Percentiles rank a stretch among this genome's conserved stretches.
These are phyloP conservation scores for Volucella inflata DNA, from an alignment of 2,888 invertebrate genomes.

Conservation along the genomic window DNA sequence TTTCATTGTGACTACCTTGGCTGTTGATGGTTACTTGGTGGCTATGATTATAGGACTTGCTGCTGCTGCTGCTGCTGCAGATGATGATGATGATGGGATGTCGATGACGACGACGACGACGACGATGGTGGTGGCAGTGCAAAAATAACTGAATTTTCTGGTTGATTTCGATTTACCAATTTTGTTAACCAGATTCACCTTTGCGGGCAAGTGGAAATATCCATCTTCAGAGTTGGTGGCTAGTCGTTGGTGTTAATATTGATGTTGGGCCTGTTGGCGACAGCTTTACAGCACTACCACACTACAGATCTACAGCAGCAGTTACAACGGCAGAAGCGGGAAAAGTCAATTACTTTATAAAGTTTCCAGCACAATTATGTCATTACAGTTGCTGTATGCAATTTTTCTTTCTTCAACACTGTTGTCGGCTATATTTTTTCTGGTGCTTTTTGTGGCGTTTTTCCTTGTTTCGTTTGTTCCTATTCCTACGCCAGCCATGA, in stretches of 20 bases:
- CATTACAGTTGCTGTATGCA: slow-evolving; percentile 61
- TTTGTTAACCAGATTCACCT: slow-evolving; percentile 73
- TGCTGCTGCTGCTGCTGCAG: slow-evolving; percentile 8
- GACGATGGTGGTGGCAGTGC: slow-evolving; percentile 24
- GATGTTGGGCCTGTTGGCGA: slow-evolving; percentile 21
- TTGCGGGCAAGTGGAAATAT: slow-evolving; percentile 72
- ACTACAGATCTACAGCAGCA: no score
- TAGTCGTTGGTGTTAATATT: slow-evolving; percentile 6
- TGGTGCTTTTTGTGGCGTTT: slow-evolving; percentile 15
- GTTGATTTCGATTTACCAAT: slow-evolving; percentile 72
- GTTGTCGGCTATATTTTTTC: neutral
- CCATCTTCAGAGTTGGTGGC: slow-evolving; percentile 51
- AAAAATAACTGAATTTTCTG: slow-evolving; percentile 67
- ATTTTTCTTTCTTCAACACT: slow-evolving; percentile 11
- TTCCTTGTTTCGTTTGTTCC: slow-evolving; percentile 16
- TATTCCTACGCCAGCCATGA: slow-evolving; percentile 68
- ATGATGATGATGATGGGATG: slow-evolving; percentile 31
- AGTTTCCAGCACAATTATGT: slow-evolving; percentile 73
- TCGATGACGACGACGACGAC: slow-evolving; percentile 1
- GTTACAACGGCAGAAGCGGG: slow-evolving; percentile 55
- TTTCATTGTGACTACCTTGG: slow-evolving; percentile 64
- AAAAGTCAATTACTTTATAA: slow-evolving; percentile 74
- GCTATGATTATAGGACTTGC: neutral
- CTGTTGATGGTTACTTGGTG: slow-evolving; percentile 20
- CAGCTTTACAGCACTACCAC: slow-evolving; percentile 17